Evolutionary conservation across 2,797 vertebrate species (phyloP).

Genomic region (Clarias fuscus): DNA sequence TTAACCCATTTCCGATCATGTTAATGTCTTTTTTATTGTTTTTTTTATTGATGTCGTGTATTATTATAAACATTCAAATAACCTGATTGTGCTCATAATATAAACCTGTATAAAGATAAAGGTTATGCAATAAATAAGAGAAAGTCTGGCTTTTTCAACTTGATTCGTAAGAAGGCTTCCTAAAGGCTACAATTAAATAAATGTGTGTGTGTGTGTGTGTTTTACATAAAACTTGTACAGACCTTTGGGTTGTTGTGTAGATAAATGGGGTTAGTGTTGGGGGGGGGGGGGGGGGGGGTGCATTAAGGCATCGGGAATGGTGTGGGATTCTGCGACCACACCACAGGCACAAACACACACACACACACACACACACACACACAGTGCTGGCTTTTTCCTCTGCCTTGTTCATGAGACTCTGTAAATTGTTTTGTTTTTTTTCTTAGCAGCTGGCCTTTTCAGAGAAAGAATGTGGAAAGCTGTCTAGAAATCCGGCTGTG

Average conservation of each 20-base stretch:
- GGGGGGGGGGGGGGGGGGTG: background rate
- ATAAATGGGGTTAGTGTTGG: background rate
- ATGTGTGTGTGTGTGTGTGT: background rate
- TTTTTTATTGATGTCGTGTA: too few relatives aligned
- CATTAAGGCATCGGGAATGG: background rate
- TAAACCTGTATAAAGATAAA: background rate
- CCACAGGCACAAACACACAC: background rate
- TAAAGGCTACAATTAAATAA: background rate
- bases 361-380: background rate
- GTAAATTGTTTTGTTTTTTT: conserved; percentile 17
- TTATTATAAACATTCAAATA: background rate
- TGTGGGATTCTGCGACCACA: background rate
- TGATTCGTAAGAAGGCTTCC: background rate
- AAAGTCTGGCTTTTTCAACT: background rate
- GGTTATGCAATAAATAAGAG: background rate
- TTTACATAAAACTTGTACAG: background rate
- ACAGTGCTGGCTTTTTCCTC: conserved; percentile 4
- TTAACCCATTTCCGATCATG: too few relatives aligned
- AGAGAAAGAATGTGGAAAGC: background rate
- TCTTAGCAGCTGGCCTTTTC: conserved; percentile 9
- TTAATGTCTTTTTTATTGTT: too few relatives aligned
- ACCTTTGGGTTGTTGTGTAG: background rate
- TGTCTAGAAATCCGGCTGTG: background rate
- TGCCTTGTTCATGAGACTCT: background rate
- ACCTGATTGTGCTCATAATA: background rate